phyloP scores from a whole-genome alignment of 2,888 invertebrate genomes.

The Drosophila diplacantha region DNA sequence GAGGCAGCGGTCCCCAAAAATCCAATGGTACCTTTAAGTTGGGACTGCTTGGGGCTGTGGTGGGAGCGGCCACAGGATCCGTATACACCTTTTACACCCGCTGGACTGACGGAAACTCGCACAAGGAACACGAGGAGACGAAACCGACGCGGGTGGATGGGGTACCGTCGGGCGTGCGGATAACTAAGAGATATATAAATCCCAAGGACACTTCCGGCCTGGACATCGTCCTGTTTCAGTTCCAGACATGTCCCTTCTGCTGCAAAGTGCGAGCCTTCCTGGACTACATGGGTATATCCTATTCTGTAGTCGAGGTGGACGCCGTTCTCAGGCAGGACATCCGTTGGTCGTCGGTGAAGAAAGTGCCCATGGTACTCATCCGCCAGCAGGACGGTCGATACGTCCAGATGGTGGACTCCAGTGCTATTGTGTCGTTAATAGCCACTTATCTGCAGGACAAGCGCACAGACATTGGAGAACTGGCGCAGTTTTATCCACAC shows the following conservation, averaged over 20 bases:
- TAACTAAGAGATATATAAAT: slow-evolving; percentile 82
- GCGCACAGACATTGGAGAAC: slow-evolving; percentile 81
- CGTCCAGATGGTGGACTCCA: slow-evolving; percentile 94
- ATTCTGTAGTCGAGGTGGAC: slow-evolving; percentile 98
- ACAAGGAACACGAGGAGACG: slow-evolving; percentile 77
- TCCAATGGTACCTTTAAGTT: slow-evolving; percentile 78
- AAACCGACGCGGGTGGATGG: slow-evolving; percentile 76
- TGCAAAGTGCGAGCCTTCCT: slow-evolving; percentile 93
- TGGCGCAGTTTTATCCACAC: slow-evolving; percentile 87
- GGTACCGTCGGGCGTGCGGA: slow-evolving; percentile 79
- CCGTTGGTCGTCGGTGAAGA: slow-evolving; percentile 95
- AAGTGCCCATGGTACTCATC: slow-evolving; percentile 94
- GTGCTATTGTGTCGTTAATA: slow-evolving; percentile 93
- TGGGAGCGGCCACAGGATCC: slow-evolving; percentile 81
- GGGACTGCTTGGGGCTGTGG: slow-evolving; percentile 80
- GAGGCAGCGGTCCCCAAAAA: slow-evolving; percentile 6
- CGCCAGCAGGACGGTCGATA: slow-evolving; percentile 84
- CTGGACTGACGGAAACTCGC: slow-evolving; percentile 64
- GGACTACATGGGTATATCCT: slow-evolving; percentile 94
- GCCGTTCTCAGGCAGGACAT: slow-evolving; percentile 94
- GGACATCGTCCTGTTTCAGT: slow-evolving; percentile 94
- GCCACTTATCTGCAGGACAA: slow-evolving; percentile 85
- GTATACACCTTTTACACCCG: slow-evolving; percentile 77
- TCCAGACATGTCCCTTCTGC: slow-evolving; percentile 98
- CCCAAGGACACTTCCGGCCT: slow-evolving; percentile 83